Base-by-base conservation (phyloP, 2,113 vertebrate genomes). In the Epinephelus cyanopodus region DNA sequence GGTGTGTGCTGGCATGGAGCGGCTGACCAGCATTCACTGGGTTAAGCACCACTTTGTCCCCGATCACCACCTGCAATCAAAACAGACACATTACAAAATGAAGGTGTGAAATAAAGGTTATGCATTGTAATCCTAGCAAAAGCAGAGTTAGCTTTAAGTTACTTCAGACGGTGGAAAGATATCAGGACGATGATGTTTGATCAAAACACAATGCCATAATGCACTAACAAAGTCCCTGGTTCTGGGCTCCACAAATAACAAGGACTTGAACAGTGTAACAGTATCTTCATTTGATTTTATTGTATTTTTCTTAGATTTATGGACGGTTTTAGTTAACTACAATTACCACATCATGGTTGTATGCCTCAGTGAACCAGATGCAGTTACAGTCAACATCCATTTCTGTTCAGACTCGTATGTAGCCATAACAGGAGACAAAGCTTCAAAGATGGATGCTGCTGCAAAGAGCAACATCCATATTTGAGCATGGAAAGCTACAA, bases 11-110 rank as follows among this genome's bases (percentile, higher is more conserved):
- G 83, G 98, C 98, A 0, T 99, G 98, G 11, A 99, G 96, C 1
- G 98, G 98, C 90, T 99, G 98, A 25, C 98, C 98, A 1, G 98
- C 98, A 0, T 99, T 99, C 83, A 99, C 98, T 0, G 98, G 98
- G 89, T 99, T 99, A 89, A 99, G 94, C 18, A 99, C 98, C 23
- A 99, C 98, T 88, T 99, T 99, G 93, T 99, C 98, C 17, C 98
- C 98, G 42, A 99, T 99, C 74, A 99, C 98, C 91, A 99, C 98
- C 98, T 99, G 89, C 47, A 74, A 33, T 71, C 67, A 17, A 21
- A 47, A 76, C 18, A 87, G n/a, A 78, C 7, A 66, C 45, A 62
- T 17, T 17, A 7, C n/a, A 77, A 71, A 3, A 58, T 33, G 61
- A 29, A 58, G 9, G 45, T 13, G 39, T 19, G n/a, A 25, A 14